Base-by-base conservation (phyloP, 1,140 invertebrate genomes). In the Drosophila lacertosa region DNA sequence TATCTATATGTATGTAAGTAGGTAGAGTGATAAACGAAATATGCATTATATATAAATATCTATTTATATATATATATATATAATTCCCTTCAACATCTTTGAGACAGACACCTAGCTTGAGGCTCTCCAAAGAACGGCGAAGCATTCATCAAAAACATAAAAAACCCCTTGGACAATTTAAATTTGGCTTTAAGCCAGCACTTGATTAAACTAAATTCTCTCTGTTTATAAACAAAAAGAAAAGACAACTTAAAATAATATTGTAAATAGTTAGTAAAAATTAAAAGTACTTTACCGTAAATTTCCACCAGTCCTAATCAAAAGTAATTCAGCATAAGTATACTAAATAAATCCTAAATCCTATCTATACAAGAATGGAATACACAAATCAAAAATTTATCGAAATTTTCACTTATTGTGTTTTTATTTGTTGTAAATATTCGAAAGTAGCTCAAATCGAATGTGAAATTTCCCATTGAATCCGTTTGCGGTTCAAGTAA, bases 391-490 rank as follows among this genome's bases (percentile, higher is more conserved):
- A 60, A 74, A 70, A 47, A 37, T 24, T 54, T 39, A 40, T 35
- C 10, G 9, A 39, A 63, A 22, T 29, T 20, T 63, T 24, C 22
- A 40, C 57, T 24, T 47, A 42, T 63, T 76, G 44, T 60, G 62
- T 77, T 81, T 67, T n/a, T n/a, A n/a, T n/a, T n/a, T n/a, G n/a
- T n/a, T 81, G 77, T 86, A 86, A 65, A 81, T 86, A 77, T 44
- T 68, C 44, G 9, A 67, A 70, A 26, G 33, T 77, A 88, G 81
- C 77, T 68, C 74, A 81, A 86, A 76, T 86, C 65, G 67, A 62
- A 77, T 77, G 18, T 26, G 40, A 60, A 74, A 33, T 51, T 50
- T 44, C 26, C 58, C 53, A 69, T 47, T 55, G 47, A 71, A 66
- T 55, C 51, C 44, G 50, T 42, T 42, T 37, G 47, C 22, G 50